Base-by-base conservation (phyloP, 2,888 invertebrate species). In the Ypsolopha sequella region DNA sequence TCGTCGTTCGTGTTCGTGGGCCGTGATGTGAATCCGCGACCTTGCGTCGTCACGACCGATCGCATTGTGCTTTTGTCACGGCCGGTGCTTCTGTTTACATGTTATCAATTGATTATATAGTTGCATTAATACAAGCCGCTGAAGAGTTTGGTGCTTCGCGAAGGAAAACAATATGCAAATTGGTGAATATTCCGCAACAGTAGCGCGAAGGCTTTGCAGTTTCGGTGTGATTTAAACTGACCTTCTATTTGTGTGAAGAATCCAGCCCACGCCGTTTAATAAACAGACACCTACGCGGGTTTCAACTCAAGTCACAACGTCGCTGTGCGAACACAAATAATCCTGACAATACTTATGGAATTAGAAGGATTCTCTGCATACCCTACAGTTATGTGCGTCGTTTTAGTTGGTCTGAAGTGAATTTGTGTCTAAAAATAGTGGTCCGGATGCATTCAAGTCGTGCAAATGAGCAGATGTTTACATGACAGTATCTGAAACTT, bases 211-310 rank as follows among this genome's bases (percentile, higher is more conserved):
- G 65, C 61, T 74, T 60, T 53, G 54, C 58, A 54, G 58, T 63
- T 63, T 68, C 60, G 55, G 58, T 65, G 64, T 61, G 60, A 68
- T 70, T 59, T 63, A 62, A 68, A 61, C 63, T 80, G 82, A 80
- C 81, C 84, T 82, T 80, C 73, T 58, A 60, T 75, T 67, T 65
- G 60, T 68, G 68, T 69, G 65, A 70, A 75, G 70, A 69, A 73
- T 68, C 71, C 82, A 67, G 66, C 85, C 85, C 76, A 86, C 85
- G 81, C 81, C 58, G 66, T 57, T 59, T 70, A 77, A 70, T 84
- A 79, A 76, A 76, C 56, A 62, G 62, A 76, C 80, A 76, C 85
- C 85, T 86, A 86, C 85, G 76, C 80, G 65, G n/a, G 60, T 63
- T 60, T 56, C 56, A 51, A 67, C 70, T 63, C 73, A 63, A 72